Conservation (phyloP, 1,140 invertebrate species). For the Eurosta solidaginis region DNA sequence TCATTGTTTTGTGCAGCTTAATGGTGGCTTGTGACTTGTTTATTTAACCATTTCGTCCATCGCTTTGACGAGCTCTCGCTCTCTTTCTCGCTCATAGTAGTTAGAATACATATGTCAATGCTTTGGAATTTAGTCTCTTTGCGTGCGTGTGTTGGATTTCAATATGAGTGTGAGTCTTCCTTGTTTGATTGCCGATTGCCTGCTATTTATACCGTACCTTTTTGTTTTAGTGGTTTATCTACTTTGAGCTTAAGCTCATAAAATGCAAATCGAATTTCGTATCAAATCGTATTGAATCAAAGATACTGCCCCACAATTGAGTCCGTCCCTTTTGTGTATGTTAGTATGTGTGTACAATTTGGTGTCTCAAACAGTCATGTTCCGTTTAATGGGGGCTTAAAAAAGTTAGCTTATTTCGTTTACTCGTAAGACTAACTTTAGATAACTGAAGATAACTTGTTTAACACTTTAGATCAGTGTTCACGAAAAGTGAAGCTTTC, state of each 20-base stretch:
- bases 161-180: too few relatives aligned
- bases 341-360: background rate
- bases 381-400: too few relatives aligned
- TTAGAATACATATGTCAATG: too few relatives aligned
- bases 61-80: background rate
- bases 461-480: too few relatives aligned
- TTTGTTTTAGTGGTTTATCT: background rate
- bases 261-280: conserved; percentile 23
- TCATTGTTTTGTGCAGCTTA: background rate
- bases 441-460: too few relatives aligned
- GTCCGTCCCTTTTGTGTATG: background rate
- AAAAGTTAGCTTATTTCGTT: too few relatives aligned
- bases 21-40: background rate
- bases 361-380: too few relatives aligned
- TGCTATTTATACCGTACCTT: too few relatives aligned
- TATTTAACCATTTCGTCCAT: background rate
- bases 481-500: too few relatives aligned
- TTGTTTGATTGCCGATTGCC: background rate
- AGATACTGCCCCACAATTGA: background rate
- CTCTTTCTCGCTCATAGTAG: background rate
- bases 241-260: background rate
- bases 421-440: too few relatives aligned
- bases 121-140: background rate
- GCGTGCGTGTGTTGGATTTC: background rate
- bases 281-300: background rate